phyloP scores from a whole-genome alignment of 2,113 vertebrate genomes.

The Calyptommatus sinebrachiatus region DNA sequence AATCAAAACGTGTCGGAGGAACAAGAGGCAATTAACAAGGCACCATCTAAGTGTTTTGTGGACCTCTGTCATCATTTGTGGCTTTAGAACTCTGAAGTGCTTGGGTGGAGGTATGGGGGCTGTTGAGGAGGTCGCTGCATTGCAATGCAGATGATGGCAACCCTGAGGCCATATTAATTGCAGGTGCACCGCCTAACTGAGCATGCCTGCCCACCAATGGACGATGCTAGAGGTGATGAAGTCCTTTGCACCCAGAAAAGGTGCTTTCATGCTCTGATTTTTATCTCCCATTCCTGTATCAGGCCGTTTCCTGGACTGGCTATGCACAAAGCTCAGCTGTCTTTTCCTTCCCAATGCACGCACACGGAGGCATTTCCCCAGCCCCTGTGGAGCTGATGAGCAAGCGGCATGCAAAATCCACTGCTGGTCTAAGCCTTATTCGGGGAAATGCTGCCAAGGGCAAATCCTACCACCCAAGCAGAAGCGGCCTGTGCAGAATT shows the following conservation, averaged over 20 bases:
- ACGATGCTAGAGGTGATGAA: no score
- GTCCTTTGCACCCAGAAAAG: no score
- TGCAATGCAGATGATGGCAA: neutral
- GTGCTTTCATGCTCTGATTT: no score
- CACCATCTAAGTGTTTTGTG: no score
- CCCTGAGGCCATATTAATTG: neutral
- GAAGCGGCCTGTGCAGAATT: neutral
- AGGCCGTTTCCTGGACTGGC: no score
- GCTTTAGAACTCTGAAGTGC: neutral
- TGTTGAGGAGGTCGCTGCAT: neutral
- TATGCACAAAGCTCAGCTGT: neutral
- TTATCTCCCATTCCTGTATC: no score
- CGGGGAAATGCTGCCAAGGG: neutral
- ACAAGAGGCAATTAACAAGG: no score
- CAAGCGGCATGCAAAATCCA: no score
- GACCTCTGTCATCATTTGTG: neutral
- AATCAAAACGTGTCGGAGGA: neutral
- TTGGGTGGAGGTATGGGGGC: neutral
- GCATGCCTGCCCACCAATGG: no score
- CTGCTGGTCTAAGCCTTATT: neutral
- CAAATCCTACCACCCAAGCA: neutral
- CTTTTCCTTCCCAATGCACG: neutral
- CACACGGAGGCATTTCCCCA: neutral
- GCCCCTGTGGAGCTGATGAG: neutral
- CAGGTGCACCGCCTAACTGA: no score